Evolutionary conservation across 2,797 vertebrate genomes (phyloP).

Genomic region (Chelmon rostratus): DNA sequence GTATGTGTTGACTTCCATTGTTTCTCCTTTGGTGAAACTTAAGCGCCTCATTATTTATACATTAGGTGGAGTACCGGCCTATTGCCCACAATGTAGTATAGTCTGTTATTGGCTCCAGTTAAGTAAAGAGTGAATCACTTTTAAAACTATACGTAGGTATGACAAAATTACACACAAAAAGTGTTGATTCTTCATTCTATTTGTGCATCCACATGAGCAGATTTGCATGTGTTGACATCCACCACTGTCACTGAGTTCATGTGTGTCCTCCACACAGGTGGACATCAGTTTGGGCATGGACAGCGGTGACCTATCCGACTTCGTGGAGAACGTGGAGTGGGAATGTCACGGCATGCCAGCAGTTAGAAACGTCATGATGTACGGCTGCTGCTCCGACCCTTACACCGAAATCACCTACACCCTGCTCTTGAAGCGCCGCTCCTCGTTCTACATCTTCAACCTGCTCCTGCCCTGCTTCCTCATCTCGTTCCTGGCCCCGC

Average conservation of each 20-base stretch:
- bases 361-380: slow-evolving; percentile 93
- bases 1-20: background rate
- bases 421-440: slow-evolving; percentile 94
- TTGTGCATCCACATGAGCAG: background rate
- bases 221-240: background rate
- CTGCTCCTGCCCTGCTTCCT: slow-evolving; percentile 95
- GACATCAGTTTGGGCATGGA: slow-evolving; percentile 93
- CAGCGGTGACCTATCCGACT: slow-evolving; percentile 94
- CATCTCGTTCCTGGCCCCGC: slow-evolving; percentile 96
- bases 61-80: background rate
- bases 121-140: background rate
- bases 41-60: background rate
- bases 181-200: background rate
- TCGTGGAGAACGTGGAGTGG: slow-evolving; percentile 98
- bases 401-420: slow-evolving; percentile 98
- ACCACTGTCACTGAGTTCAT: background rate
- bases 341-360: slow-evolving; percentile 98
- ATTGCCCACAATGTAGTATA: background rate
- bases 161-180: no score
- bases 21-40: background rate
- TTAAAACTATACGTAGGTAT: background rate
- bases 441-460: slow-evolving; percentile 98
- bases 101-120: background rate
- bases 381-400: slow-evolving; percentile 97
- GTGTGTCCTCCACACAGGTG: slow-evolving; percentile 78